phyloP scores from a whole-genome alignment of 2,113 vertebrate species.

The Callipepla californica region DNA sequence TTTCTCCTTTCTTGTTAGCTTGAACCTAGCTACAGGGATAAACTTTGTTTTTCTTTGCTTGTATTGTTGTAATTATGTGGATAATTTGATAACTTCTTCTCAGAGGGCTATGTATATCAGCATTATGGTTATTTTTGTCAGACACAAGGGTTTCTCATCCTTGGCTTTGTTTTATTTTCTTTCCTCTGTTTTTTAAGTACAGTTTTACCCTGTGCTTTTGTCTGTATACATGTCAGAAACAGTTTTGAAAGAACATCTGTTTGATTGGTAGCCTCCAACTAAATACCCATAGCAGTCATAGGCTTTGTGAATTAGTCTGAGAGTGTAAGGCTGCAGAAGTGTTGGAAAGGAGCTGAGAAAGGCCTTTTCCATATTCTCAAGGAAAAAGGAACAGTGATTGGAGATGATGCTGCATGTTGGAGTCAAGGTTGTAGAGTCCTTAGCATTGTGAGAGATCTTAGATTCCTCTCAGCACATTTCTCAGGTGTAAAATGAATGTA shows the following conservation, averaged over 20 bases:
- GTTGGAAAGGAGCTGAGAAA: background rate
- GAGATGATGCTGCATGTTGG: background rate
- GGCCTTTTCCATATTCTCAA: background rate
- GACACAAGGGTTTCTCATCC: slow-evolving; percentile 16
- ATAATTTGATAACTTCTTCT: slow-evolving; percentile 39
- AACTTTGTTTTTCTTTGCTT: slow-evolving; percentile 9
- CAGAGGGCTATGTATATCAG: background rate
- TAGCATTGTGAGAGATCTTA: background rate
- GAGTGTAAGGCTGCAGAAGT: background rate
- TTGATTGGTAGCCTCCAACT: background rate
- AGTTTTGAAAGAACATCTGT: background rate
- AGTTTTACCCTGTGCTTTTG: background rate
- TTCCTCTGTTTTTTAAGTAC: background rate
- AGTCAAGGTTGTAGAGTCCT: background rate
- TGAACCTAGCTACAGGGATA: background rate
- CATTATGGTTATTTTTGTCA: slow-evolving; percentile 26
- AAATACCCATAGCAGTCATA: background rate
- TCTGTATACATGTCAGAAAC: background rate
- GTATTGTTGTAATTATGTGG: background rate
- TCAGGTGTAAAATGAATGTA: background rate
- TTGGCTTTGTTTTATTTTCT: background rate
- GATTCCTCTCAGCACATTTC: background rate
- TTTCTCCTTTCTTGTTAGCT: slow-evolving; percentile 15
- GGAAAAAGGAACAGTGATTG: background rate
- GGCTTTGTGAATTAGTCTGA: background rate